Percentiles rank a stretch among this genome's conserved stretches.
phyloP scores from a whole-genome alignment of 2,888 invertebrate genomes.

The Dermolepida albohirtum region DNA sequence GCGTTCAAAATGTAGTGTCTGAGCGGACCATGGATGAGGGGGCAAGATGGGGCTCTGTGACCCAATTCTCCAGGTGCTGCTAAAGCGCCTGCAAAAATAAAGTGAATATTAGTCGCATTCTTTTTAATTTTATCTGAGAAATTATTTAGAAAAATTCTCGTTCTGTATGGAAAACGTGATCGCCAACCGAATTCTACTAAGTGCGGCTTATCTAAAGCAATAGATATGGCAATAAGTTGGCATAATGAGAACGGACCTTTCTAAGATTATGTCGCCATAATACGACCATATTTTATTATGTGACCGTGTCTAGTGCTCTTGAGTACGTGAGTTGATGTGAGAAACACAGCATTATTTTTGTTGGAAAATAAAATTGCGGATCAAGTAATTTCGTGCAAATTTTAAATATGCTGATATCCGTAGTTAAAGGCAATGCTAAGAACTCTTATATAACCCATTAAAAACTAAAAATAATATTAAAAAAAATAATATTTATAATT shows the following conservation, averaged over 20 bases:
- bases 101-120: constrained; percentile 13
- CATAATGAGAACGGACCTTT: neutral
- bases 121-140: constrained; percentile 30
- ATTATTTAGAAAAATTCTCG: constrained; percentile 15
- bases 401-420: no score
- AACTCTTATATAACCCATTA: no score
- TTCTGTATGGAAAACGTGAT: constrained; percentile 7
- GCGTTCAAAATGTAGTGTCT: constrained; percentile 92
- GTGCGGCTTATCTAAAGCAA: constrained; percentile 15
- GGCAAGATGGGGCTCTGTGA: constrained; percentile 85
- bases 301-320: constrained; percentile 6
- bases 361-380: no score
- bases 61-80: constrained; percentile 83
- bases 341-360: no score
- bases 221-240: constrained; percentile 19
- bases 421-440: no score
- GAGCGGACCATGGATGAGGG: constrained; percentile 87
- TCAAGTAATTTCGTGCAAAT: no score
- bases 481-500: no score
- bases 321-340: neutral
- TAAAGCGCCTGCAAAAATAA: constrained; percentile 72
- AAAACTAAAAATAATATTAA: no score
- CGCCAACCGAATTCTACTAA: neutral
- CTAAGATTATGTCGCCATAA: constrained; percentile 15
- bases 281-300: constrained; percentile 22